These are phyloP conservation scores for Alca torda DNA, from an alignment of 2,797 vertebrate genomes.

Conservation along the genomic window DNA sequence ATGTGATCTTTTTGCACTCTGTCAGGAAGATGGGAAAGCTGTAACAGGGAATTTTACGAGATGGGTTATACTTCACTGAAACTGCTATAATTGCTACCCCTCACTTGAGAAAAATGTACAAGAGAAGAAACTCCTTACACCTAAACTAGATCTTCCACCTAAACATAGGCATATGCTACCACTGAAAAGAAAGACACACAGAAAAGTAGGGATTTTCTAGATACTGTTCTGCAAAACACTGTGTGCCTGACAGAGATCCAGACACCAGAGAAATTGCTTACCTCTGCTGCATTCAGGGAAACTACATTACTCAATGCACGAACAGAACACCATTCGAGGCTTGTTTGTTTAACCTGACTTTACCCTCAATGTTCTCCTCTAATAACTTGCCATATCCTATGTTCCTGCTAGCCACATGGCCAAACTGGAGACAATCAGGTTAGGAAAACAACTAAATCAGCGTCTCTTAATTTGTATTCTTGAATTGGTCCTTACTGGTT, in stretches of 20 bases:
- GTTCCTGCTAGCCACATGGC: neutral
- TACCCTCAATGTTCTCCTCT: neutral
- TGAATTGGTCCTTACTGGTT: neutral
- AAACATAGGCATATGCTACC: neutral
- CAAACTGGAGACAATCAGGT: neutral
- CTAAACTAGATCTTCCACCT: neutral
- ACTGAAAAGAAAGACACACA: neutral
- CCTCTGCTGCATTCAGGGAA: neutral
- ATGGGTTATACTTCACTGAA: neutral
- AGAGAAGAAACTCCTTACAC: neutral
- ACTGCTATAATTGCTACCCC: neutral
- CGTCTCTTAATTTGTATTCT: neutral
- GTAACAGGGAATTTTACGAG: neutral
- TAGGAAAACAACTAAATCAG: neutral
- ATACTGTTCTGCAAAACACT: neutral
- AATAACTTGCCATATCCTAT: neutral
- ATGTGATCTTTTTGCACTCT: neutral
- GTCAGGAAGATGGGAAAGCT: neutral
- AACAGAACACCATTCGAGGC: neutral
- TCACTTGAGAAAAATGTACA: neutral
- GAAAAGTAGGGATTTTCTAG: neutral
- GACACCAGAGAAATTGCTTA: neutral
- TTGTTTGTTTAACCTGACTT: constrained; percentile 16
- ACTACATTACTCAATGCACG: neutral
- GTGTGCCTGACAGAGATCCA: neutral